phyloP scores from a whole-genome alignment of 2,888 invertebrate genomes.

The Adelognathus sp. region DNA sequence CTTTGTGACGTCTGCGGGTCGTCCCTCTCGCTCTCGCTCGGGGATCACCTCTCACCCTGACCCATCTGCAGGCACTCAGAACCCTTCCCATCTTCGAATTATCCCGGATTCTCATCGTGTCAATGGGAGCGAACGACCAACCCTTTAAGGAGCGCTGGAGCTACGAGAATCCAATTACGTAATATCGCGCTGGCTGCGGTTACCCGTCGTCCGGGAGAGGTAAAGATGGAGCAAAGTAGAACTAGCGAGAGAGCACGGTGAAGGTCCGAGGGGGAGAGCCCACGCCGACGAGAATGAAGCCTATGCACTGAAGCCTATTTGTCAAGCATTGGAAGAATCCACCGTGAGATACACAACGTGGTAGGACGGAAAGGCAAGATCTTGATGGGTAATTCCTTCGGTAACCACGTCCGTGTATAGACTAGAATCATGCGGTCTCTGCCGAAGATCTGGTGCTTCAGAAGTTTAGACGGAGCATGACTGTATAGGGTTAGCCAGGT shows the following conservation, averaged over 20 bases:
- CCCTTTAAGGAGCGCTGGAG: conserved; percentile 68
- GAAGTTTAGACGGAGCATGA: conserved; percentile 17
- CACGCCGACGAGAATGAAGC: conserved; percentile 1
- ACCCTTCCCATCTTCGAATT: conserved; percentile 64
- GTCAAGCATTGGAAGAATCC: not conserved
- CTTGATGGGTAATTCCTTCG: conserved; percentile 22
- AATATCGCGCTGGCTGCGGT: conserved; percentile 71
- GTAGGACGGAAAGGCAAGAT: not conserved
- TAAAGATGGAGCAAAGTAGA: conserved; percentile 38
- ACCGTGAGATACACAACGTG: not conserved
- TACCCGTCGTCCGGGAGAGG: conserved; percentile 53
- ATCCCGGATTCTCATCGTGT: conserved; percentile 68
- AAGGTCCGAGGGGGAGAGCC: conserved; percentile 27
- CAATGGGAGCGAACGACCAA: conserved; percentile 68
- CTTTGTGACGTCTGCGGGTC: conserved; percentile 50
- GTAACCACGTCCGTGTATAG: conserved; percentile 30
- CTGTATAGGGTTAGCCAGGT: conserved; percentile 74
- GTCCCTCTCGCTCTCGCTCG: conserved; percentile 41
- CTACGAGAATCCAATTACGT: conserved; percentile 75
- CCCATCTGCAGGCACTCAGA: conserved; percentile 66
- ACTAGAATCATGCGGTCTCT: conserved; percentile 16
- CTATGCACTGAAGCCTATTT: not conserved
- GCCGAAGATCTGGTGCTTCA: conserved; percentile 25
- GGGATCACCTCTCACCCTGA: conserved; percentile 43
- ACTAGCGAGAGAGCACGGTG: conserved; percentile 18